Percentiles rank a stretch among this genome's conserved stretches.
phyloP scores from a whole-genome alignment of 2,888 invertebrate genomes.

The Therioaphis trifolii region DNA sequence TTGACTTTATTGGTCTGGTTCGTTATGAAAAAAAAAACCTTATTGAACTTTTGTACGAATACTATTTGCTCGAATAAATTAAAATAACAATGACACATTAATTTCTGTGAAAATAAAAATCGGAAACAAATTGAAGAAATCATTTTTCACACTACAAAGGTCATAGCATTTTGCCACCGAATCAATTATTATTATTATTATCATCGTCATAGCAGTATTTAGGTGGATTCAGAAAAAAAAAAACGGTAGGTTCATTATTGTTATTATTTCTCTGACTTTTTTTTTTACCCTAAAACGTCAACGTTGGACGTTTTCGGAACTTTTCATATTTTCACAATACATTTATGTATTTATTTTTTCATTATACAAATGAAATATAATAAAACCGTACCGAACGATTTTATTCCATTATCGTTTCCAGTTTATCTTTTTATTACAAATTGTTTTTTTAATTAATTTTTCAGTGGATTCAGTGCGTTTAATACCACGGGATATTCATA shows the following conservation, averaged over 20 bases:
- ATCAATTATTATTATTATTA: conserved; percentile 37
- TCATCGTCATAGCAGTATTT: conserved; percentile 42
- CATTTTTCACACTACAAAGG: conserved; percentile 32
- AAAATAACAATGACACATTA: conserved; percentile 52
- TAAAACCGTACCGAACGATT: conserved; percentile 6
- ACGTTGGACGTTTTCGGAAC: background rate
- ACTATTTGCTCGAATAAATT: background rate
- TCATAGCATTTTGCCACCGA: conserved; percentile 22
- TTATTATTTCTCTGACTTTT: background rate
- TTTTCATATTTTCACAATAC: background rate
- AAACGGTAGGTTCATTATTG: conserved; percentile 46
- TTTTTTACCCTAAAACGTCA: too few species aligned
- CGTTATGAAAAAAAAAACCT: background rate
- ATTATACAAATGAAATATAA: conserved; percentile 10
- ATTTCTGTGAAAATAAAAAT: conserved; percentile 39
- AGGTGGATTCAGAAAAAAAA: conserved; percentile 34
- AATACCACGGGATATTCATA: too few species aligned
- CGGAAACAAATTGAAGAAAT: conserved; percentile 48
- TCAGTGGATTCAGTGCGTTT: background rate
- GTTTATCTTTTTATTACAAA: background rate
- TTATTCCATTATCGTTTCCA: background rate
- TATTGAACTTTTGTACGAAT: background rate
- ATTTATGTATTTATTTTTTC: conserved; percentile 36
- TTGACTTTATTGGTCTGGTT: conserved; percentile 11
- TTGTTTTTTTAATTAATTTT: conserved; percentile 1